Conservation (phyloP, 2,888 invertebrate species). For the Endotricha flammealis region DNA sequence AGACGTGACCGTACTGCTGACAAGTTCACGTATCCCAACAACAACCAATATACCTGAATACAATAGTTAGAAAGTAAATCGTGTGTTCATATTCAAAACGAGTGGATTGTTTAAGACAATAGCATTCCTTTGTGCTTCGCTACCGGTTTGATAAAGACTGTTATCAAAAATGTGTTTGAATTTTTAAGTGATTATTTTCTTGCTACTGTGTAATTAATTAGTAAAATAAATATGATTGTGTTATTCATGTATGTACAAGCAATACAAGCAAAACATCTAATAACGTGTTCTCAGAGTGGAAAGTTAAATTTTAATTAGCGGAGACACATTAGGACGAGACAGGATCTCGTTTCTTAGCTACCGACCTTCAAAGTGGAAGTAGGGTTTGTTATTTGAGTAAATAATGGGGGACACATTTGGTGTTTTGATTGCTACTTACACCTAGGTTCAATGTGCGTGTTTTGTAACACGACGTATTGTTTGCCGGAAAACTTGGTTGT, state of each 20-base stretch:
- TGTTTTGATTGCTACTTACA: conserved; percentile 18
- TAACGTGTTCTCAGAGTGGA: neutral
- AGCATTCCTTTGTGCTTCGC: conserved; percentile 43
- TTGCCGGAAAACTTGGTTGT: conserved; percentile 50
- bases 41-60: conserved; percentile 29
- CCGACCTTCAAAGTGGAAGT: neutral
- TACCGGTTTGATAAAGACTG: conserved; percentile 29
- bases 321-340: neutral
- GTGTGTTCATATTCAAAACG: conserved; percentile 30
- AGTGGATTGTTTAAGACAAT: conserved; percentile 47
- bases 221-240: too few species aligned
- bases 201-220: neutral
- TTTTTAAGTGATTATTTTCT: conserved; percentile 1
- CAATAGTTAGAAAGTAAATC: conserved; percentile 57
- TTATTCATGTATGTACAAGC: too few species aligned
- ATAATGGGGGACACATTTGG: neutral
- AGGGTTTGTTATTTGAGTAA: neutral
- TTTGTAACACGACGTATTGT: conserved; percentile 55
- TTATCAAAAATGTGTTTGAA: conserved; percentile 18
- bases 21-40: conserved; percentile 9
- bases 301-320: neutral
- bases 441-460: conserved; percentile 27
- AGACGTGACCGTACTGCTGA: conserved; percentile 34
- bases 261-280: too few species aligned
- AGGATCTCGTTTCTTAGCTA: neutral